phyloP scores from a whole-genome alignment of 2,113 vertebrate species.

The Aspidoscelis tigris region DNA sequence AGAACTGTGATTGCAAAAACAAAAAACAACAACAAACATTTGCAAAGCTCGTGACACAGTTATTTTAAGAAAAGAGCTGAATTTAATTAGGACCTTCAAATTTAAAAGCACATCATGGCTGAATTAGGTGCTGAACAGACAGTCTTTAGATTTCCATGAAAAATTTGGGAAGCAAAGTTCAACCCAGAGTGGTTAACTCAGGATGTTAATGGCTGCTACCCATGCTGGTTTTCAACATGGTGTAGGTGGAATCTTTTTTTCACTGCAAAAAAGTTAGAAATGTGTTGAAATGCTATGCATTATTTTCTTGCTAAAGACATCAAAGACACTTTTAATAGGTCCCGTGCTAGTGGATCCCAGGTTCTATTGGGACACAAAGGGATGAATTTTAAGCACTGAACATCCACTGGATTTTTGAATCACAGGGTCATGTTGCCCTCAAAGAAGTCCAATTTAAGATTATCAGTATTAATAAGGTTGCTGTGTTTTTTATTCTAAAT shows the following conservation, averaged over 20 bases:
- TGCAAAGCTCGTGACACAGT: constrained; percentile 17
- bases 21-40: background rate
- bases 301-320: too few relatives aligned
- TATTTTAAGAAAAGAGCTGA: constrained; percentile 8
- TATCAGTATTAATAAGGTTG: too few relatives aligned
- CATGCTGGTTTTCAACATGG: background rate
- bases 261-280: background rate
- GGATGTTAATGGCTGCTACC: background rate
- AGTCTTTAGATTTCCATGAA: background rate
- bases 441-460: too few relatives aligned
- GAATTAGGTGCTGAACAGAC: background rate
- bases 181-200: background rate
- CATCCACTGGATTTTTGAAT: too few relatives aligned
- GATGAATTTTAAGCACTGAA: too few relatives aligned
- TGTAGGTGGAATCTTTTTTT: background rate
- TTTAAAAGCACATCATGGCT: background rate
- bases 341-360: too few relatives aligned
- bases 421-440: too few relatives aligned
- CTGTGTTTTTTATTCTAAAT: too few relatives aligned
- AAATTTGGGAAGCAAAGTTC: background rate
- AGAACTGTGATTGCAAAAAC: background rate
- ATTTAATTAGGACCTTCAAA: background rate
- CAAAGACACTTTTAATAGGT: too few relatives aligned
- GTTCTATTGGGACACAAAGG: too few relatives aligned
- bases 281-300: background rate